Conservation (phyloP, 2,888 invertebrate genomes). For the Gibbula magus region DNA sequence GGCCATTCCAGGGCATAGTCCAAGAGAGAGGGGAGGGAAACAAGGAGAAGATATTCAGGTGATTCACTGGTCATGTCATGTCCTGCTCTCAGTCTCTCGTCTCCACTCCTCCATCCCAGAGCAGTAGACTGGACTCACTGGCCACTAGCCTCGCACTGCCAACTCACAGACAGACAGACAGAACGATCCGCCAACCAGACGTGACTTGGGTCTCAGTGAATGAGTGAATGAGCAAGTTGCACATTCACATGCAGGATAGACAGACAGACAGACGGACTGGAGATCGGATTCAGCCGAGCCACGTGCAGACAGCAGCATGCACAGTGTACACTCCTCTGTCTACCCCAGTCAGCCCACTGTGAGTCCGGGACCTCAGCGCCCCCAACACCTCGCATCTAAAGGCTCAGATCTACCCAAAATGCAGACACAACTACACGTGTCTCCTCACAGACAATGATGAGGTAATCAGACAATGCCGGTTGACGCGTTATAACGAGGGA, state of each 20-base stretch:
- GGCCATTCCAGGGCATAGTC: slow-evolving; percentile 23
- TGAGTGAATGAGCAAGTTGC: background rate
- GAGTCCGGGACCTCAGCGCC: too few species aligned
- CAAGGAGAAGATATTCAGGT: background rate
- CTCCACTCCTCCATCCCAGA: too few species aligned
- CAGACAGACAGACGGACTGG: background rate
- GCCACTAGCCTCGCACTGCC: too few species aligned
- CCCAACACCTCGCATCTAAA: too few species aligned
- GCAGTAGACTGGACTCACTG: too few species aligned
- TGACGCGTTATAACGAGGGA: background rate
- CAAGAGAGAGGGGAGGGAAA: background rate
- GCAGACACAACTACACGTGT: too few species aligned
- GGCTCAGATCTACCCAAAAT: too few species aligned
- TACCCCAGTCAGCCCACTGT: background rate
- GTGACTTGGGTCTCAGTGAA: too few species aligned
- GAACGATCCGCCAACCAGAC: too few species aligned
- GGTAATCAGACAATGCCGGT: background rate
- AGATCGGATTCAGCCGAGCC: background rate
- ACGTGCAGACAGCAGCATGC: background rate
- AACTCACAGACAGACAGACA: too few species aligned
- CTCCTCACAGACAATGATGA: background rate
- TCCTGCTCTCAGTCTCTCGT: background rate
- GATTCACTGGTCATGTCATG: background rate
- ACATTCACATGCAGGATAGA: background rate
- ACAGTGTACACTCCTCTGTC: background rate